Percentiles rank a stretch among this genome's conserved stretches.
phyloP scores from a whole-genome alignment of 2,888 invertebrate genomes.

The Mesochorus sp. region DNA sequence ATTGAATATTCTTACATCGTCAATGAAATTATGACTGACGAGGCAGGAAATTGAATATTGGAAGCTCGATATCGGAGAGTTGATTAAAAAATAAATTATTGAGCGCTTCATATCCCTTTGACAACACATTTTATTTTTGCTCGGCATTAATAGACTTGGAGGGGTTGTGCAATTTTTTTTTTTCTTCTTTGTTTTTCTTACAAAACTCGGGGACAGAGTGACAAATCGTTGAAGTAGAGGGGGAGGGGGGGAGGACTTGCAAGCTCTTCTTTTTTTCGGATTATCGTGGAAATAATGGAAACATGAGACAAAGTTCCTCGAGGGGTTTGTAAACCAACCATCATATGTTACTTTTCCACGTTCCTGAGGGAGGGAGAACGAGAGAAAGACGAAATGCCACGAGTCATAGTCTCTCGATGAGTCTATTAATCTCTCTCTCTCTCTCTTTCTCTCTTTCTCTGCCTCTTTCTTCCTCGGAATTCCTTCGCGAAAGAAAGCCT shows the following conservation, averaged over 20 bases:
- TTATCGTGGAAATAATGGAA: slow-evolving; percentile 30
- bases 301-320: slow-evolving; percentile 1
- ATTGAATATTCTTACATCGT: no score
- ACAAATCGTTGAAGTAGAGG: neutral
- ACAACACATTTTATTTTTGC: no score
- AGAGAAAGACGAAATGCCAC: slow-evolving; percentile 2
- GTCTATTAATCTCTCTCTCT: slow-evolving; percentile 61
- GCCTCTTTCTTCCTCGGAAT: slow-evolving; percentile 27
- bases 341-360: slow-evolving; percentile 24
- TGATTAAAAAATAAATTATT: no score
- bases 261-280: slow-evolving; percentile 1
- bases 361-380: neutral
- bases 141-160: no score
- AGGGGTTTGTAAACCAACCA: neutral
- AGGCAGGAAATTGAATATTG: no score
- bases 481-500: neutral
- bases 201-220: neutral
- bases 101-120: no score
- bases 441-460: neutral
- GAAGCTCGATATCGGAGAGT: no score
- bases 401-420: slow-evolving; percentile 47
- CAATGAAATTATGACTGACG: no score
- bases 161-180: no score
- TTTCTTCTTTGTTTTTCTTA: neutral
- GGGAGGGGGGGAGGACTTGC: no score